phyloP scores from a whole-genome alignment of 1,140 invertebrate genomes.

The Psix sp. region DNA sequence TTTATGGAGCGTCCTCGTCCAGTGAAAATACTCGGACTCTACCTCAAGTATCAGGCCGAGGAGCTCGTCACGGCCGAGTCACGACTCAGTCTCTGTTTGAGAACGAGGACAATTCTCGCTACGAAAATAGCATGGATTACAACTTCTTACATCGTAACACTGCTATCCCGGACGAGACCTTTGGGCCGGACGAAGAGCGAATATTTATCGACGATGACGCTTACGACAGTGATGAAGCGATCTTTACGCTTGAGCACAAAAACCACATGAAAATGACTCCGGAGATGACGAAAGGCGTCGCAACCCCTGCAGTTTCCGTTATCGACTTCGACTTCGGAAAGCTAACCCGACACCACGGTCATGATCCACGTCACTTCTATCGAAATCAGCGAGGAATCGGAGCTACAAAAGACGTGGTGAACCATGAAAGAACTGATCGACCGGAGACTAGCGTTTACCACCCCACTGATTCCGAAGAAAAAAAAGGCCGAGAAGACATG shows the following conservation, averaged over 20 bases:
- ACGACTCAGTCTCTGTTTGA: slow-evolving; percentile 52
- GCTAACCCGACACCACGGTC: slow-evolving; percentile 25
- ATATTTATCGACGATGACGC: slow-evolving; percentile 72
- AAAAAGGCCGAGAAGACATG: slow-evolving; percentile 21
- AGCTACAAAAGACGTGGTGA: slow-evolving; percentile 24
- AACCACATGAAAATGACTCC: slow-evolving; percentile 10
- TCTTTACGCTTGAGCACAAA: slow-evolving; percentile 34
- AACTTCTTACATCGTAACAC: slow-evolving; percentile 66
- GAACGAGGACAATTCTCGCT: slow-evolving; percentile 46
- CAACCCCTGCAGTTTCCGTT: slow-evolving; percentile 30
- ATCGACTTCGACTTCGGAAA: slow-evolving; percentile 29
- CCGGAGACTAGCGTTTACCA: slow-evolving; percentile 38
- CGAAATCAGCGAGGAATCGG: slow-evolving; percentile 43
- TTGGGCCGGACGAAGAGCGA: slow-evolving; percentile 72
- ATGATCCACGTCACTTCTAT: slow-evolving; percentile 47
- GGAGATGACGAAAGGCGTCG: slow-evolving; percentile 15
- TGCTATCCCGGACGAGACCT: slow-evolving; percentile 69
- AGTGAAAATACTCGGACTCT: slow-evolving; percentile 59
- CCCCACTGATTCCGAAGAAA: slow-evolving; percentile 30
- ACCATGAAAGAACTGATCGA: slow-evolving; percentile 33
- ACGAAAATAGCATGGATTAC: slow-evolving; percentile 65
- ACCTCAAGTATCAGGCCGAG: slow-evolving; percentile 43
- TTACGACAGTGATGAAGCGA: slow-evolving; percentile 40
- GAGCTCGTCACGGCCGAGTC: slow-evolving; percentile 16
- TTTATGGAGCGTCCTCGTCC: slow-evolving; percentile 63